phyloP scores from a whole-genome alignment of 2,888 invertebrate species.

The Thalpophila matura region DNA sequence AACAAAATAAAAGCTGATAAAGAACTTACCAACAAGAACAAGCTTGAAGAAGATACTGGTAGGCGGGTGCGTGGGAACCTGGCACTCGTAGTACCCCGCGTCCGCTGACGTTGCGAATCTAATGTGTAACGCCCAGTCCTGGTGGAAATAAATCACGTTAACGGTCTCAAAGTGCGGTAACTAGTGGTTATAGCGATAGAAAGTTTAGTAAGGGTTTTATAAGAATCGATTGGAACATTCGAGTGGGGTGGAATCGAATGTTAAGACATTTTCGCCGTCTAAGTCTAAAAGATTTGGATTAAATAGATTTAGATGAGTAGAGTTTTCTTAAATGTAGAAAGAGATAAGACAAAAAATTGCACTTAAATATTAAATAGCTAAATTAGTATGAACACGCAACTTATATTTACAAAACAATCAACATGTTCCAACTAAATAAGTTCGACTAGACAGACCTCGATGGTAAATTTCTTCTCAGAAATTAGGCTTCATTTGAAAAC shows the following conservation, averaged over 20 bases:
- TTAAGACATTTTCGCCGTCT: too few relatives aligned
- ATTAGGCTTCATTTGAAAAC: neutral
- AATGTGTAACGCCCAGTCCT: slow-evolving; percentile 93
- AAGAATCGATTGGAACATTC: slow-evolving; percentile 25
- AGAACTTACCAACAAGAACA: slow-evolving; percentile 91
- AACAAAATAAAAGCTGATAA: slow-evolving; percentile 57
- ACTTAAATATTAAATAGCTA: too few relatives aligned
- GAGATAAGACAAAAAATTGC: too few relatives aligned
- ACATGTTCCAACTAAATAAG: neutral
- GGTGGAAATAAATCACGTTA: slow-evolving; percentile 64
- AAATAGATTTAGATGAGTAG: neutral
- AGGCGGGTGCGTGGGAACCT: slow-evolving; percentile 92
- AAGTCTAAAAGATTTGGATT: neutral
- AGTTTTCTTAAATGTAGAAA: too few relatives aligned
- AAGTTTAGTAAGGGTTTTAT: slow-evolving; percentile 52
- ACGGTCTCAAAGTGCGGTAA: slow-evolving; percentile 43
- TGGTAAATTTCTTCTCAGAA: neutral
- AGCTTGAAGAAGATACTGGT: slow-evolving; percentile 92
- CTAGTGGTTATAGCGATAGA: slow-evolving; percentile 53
- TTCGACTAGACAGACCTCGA: neutral
- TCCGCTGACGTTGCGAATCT: slow-evolving; percentile 92
- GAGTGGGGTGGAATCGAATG: slow-evolving; percentile 1
- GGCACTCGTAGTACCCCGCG: slow-evolving; percentile 93
- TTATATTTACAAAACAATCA: neutral
- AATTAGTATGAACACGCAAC: too few relatives aligned